phyloP scores from a whole-genome alignment of 1,140 invertebrate genomes.

The Macrosteles quadrilineatus region DNA sequence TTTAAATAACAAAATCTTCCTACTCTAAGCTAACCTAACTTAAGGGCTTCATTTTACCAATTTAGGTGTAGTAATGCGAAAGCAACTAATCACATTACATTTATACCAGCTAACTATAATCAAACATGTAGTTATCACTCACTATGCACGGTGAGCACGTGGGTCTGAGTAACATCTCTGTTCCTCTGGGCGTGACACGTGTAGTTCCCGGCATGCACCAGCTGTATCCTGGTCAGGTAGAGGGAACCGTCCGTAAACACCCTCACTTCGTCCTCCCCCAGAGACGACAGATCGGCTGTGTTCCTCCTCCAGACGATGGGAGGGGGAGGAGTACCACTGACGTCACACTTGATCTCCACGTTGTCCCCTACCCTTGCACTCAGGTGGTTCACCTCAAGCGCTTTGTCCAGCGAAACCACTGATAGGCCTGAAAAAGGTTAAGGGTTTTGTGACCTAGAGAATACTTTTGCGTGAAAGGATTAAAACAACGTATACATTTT shows the following conservation, averaged over 20 bases:
- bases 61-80: no score
- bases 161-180: slow-evolving; percentile 73
- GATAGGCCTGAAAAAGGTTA: slow-evolving; percentile 64
- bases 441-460: no score
- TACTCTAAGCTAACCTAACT: no score
- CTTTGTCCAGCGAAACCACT: slow-evolving; percentile 71
- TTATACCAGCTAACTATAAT: no score
- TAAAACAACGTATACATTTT: no score
- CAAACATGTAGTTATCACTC: no score
- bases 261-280: slow-evolving; percentile 64
- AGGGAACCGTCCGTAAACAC: slow-evolving; percentile 74
- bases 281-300: slow-evolving; percentile 63
- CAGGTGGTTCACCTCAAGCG: slow-evolving; percentile 68
- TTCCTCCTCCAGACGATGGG: slow-evolving; percentile 74
- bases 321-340: slow-evolving; percentile 67
- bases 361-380: slow-evolving; percentile 72
- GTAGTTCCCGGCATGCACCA: slow-evolving; percentile 80
- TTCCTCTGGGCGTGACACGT: slow-evolving; percentile 76
- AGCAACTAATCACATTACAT: no score
- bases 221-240: slow-evolving; percentile 72
- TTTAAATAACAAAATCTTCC: no score
- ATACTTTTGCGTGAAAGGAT: no score
- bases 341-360: slow-evolving; percentile 79
- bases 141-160: slow-evolving; percentile 76
- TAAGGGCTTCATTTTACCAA: no score